phyloP scores from a whole-genome alignment of 2,888 invertebrate genomes.

The Stenolophus ochropezus region DNA sequence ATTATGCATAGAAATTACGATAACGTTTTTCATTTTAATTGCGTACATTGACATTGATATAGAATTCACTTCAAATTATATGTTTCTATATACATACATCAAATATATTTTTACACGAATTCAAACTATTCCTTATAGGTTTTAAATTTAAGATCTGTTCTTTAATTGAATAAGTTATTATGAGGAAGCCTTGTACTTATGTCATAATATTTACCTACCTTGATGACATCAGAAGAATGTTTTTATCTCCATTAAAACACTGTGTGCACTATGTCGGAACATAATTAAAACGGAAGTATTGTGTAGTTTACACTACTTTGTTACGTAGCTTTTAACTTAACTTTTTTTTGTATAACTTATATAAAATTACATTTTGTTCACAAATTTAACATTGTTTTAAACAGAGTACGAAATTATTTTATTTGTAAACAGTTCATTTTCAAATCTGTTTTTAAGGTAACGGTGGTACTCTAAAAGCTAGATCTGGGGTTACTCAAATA shows the following conservation, averaged over 20 bases:
- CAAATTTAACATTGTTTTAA: not conserved
- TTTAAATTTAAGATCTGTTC: too few species aligned
- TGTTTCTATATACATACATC: not conserved
- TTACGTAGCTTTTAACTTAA: not conserved
- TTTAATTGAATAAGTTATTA: too few species aligned
- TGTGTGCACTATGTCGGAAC: not conserved
- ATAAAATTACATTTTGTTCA: not conserved
- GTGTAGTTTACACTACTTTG: not conserved
- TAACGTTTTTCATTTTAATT: not conserved
- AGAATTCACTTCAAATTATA: not conserved
- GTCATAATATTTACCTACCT: not conserved
- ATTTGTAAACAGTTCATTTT: too few species aligned
- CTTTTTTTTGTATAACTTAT: not conserved
- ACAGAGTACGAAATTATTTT: too few species aligned
- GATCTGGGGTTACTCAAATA: too few species aligned
- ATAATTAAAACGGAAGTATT: not conserved
- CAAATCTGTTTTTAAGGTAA: too few species aligned
- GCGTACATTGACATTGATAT: not conserved
- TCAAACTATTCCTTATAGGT: too few species aligned
- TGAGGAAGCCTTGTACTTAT: not conserved
- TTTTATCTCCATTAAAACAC: not conserved
- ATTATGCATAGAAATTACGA: constrained; percentile 19
- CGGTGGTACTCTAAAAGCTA: too few species aligned
- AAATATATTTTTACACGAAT: too few species aligned
- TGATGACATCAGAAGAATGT: not conserved